A percentile compares a stretch with the other conserved stretches of the same genome.
Conservation (phyloP, 2,888 invertebrate genomes). For the Amiota mariae region DNA sequence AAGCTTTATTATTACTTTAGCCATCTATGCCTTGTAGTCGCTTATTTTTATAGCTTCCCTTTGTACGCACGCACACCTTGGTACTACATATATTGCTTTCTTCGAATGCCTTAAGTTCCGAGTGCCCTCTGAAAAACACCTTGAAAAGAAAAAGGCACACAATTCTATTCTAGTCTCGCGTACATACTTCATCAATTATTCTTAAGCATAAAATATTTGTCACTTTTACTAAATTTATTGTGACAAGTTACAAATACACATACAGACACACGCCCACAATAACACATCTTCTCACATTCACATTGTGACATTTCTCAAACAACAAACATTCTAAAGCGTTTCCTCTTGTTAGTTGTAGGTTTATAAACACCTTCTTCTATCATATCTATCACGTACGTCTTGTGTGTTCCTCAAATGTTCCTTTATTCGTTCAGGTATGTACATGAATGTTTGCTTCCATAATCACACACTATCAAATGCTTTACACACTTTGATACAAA, state of each 20-base stretch:
- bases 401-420: not conserved
- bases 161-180: slow-evolving; percentile 40
- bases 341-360: not conserved
- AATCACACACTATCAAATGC: not conserved
- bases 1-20: slow-evolving; percentile 61
- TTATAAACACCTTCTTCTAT: too few relatives aligned
- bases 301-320: not conserved
- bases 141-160: not conserved
- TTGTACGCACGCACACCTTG: not conserved
- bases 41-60: not conserved
- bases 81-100: slow-evolving; percentile 14
- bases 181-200: slow-evolving; percentile 68
- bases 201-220: slow-evolving; percentile 70
- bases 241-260: slow-evolving; percentile 53
- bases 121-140: too few relatives aligned
- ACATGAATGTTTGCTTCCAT: too few relatives aligned
- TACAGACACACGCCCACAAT: slow-evolving; percentile 5
- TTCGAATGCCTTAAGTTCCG: not conserved
- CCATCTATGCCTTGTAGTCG: not conserved
- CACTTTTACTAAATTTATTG: slow-evolving; percentile 69
- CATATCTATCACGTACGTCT: slow-evolving; percentile 61
- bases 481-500: not conserved
- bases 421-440: too few relatives aligned
- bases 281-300: slow-evolving; percentile 1
- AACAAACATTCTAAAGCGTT: slow-evolving; percentile 1